Base-by-base conservation (phyloP, 2,113 vertebrate species). In the Lanius collurio region DNA sequence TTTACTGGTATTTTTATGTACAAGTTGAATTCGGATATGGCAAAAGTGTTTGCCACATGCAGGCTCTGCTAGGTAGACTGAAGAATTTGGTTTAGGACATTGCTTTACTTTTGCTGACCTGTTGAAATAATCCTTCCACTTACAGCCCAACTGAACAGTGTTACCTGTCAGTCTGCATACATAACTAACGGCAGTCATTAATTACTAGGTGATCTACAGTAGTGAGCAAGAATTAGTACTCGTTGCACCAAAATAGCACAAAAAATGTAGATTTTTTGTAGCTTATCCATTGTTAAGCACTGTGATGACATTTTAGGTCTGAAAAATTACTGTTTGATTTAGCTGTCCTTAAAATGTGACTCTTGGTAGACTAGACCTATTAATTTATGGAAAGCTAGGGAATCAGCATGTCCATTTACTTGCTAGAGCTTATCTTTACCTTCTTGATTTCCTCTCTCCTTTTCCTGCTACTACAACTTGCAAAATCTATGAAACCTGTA, bases 401-500 rank as follows among this genome's bases (percentile, higher is more conserved):
- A 90, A 93, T 85, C 63, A 63, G 42, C 83, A 75, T 67, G 56
- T 83, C n/a, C 47, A 53, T 84, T 93, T 90, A n/a, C 47, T 91
- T 85, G 46, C 63, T 83, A 55, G 55, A 87, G 35, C 65, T 87
- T 91, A 50, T 60, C 74, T 83, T 56, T 53, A 47, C 21, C 17
- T 77, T 62, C 59, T 70, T 93, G 50, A 67, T 86, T 77, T 88
- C 41, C 24, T 80, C 27, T 62, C 53, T 83, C 56, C 15, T 80
- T 87, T 86, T 95, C 55, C 53, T 93, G 59, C 83, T 83, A 1
- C 81, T 63, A 67, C 15, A 33, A 37, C 59, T 90, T 77, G 67
- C 33, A 94, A 83, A 83, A 86, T 87, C 60, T 73, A 33, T 83
- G 55, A 94, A 95, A 94, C 64, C 76, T 80, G 39, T 86, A 86